Evolutionary conservation across 2,113 vertebrate genomes (phyloP).

Genomic region (Dasyurus viverrinus): DNA sequence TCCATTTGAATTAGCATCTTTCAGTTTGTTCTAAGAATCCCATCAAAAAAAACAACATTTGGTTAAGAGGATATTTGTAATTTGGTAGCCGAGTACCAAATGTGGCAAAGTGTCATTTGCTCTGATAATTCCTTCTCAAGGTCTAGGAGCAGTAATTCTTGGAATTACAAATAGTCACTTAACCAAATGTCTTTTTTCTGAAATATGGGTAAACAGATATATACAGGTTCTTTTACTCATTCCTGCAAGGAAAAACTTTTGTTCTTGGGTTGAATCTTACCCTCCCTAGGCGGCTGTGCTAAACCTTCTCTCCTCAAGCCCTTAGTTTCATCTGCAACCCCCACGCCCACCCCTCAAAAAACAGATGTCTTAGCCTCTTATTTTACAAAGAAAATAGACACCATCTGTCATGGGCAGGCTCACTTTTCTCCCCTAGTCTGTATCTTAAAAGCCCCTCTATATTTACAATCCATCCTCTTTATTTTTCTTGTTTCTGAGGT

Average conservation of each 20-base stretch:
- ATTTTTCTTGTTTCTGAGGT: background rate
- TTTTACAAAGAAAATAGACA: background rate
- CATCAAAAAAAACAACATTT: background rate
- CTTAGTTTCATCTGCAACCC: background rate
- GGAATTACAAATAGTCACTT: constrained; percentile 9
- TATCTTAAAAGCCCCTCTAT: background rate
- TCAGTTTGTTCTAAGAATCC: background rate
- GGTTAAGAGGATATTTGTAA: background rate
- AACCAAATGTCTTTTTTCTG: background rate
- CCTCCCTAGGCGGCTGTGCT: background rate
- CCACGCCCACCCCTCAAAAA: background rate
- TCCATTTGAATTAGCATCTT: background rate
- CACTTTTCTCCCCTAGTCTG: background rate
- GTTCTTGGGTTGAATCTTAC: background rate
- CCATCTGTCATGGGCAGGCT: background rate
- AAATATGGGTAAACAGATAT: background rate
- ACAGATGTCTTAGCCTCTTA: background rate
- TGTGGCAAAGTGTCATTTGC: constrained; percentile 11
- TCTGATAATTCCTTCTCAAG: background rate
- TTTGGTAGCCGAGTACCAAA: background rate
- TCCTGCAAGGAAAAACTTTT: background rate
- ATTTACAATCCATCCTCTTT: background rate
- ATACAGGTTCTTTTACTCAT: background rate
- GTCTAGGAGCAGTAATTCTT: constrained; percentile 20
- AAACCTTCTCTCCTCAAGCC: background rate